Evolutionary conservation across 2,113 vertebrate genomes (phyloP), one percentile per base, ranked within the genome.

Genomic region (Baryphthengus martii): DNA sequence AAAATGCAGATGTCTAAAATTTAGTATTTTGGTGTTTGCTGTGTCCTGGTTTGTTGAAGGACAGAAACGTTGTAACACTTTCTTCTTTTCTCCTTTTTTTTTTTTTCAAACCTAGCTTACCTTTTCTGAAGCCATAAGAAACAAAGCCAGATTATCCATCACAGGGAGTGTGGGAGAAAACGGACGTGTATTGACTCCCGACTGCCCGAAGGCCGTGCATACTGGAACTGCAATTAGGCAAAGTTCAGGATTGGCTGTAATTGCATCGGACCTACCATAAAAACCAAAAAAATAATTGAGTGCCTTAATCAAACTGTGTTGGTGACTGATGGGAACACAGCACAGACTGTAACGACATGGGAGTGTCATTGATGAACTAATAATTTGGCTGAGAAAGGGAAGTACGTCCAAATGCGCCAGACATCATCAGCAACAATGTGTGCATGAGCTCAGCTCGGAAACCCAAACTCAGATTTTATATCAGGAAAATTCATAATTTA

Each of bases 51-150:
- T 50, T 53, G 39, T 31, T 28, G 71, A 78, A 94, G 89, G 73
- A 87, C 83, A 96, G 97, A 96, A 94, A 52, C 84, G 67, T 97
- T 55, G 21, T 98, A 98, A 98, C 97, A 89, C 85, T 82, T 45
- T 81, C 71, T 79, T 94, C 47, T 93, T 86, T 92, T 95, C 76
- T 94, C 84, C 75, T 92, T 92, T 96, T 96, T 76, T 84, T 55
- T 19, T 29, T 13, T 35, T 81, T 90, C 95, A 91, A 95, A 96
- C 96, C 94, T 97, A 99, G 99, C 98, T 99, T 98, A 99, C 99
- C 96, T 99, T 99, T 98, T 99, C 99, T 94, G 99, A 99, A 99
- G 99, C 99, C 99, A 99, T 99, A 99, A 98, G 99, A 98, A 99
- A 99, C 98, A 99, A 99, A 99, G 99, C 99, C 98, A 98, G 99